Conservation (phyloP, 2,888 invertebrate species). For the Neoscelio sp. region DNA sequence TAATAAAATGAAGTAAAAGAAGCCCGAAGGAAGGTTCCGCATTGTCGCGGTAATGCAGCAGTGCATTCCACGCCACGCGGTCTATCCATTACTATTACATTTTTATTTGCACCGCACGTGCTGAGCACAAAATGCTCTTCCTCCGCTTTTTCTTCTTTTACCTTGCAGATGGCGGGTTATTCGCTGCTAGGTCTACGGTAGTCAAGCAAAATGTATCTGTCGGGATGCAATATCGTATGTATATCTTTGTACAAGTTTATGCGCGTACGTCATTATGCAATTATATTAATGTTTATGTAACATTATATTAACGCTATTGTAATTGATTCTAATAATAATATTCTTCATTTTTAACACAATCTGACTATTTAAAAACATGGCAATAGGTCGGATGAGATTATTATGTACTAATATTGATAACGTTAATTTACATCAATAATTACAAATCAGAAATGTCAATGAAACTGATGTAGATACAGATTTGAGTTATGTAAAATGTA, state of each 20-base stretch:
- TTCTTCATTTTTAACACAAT: no score
- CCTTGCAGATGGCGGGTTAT: constrained; percentile 44
- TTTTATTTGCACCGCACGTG: constrained; percentile 72
- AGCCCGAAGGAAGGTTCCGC: constrained; percentile 68
- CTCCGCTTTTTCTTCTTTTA: constrained; percentile 27
- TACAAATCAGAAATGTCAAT: no score
- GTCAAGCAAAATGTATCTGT: constrained; percentile 31
- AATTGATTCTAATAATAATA: no score
- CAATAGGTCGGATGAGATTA: no score
- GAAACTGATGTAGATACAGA: no score
- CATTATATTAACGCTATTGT: no score
- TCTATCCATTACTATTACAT: constrained; percentile 74
- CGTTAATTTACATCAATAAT: no score
- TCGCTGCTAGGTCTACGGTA: constrained; percentile 34
- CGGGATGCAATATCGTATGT: background rate
- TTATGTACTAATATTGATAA: no score
- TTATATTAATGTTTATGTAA: no score
- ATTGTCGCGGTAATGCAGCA: constrained; percentile 74
- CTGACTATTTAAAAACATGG: no score
- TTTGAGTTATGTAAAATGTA: no score
- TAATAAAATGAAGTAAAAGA: constrained; percentile 72
- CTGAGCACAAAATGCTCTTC: constrained; percentile 57
- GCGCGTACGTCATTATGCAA: no score
- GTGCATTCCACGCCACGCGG: constrained; percentile 68
- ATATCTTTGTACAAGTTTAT: background rate